Evolutionary conservation across 2,113 vertebrate species (phyloP).

Genomic region (Catharus fuscescens): DNA sequence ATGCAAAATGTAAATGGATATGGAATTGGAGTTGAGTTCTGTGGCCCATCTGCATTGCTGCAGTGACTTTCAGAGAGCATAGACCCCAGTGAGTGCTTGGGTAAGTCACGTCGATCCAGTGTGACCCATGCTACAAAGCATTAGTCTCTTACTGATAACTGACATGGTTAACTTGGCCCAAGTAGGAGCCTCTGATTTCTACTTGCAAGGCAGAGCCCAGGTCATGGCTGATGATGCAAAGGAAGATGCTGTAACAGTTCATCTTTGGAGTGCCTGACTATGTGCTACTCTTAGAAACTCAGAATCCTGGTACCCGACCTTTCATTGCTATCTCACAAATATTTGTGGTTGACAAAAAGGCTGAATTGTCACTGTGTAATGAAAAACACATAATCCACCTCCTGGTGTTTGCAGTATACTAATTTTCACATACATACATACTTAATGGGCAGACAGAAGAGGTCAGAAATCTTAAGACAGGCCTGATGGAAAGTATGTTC

Average conservation of each 20-base stretch:
- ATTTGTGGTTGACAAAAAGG: not conserved
- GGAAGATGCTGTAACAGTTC: not conserved
- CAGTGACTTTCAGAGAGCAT: not conserved
- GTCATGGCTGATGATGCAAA: not conserved
- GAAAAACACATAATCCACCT: not conserved
- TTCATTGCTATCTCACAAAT: not conserved
- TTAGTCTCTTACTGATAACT: not conserved
- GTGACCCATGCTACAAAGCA: not conserved
- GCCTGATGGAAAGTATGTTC: not conserved
- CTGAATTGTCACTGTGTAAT: not conserved
- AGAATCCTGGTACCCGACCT: accelerated
- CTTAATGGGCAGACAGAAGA: not conserved
- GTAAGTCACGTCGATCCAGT: not conserved
- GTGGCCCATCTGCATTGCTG: not conserved
- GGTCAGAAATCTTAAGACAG: not conserved
- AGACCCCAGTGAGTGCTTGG: not conserved
- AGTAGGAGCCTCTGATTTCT: not conserved
- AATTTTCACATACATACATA: not conserved
- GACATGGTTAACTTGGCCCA: not conserved
- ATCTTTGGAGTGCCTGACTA: not conserved
- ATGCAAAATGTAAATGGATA: not conserved
- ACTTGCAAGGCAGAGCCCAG: not conserved
- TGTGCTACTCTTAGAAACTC: not conserved
- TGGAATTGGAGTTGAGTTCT: not conserved
- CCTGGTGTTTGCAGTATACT: not conserved